phyloP scores from a whole-genome alignment of 1,140 invertebrate species.

The Magallana gigas region DNA sequence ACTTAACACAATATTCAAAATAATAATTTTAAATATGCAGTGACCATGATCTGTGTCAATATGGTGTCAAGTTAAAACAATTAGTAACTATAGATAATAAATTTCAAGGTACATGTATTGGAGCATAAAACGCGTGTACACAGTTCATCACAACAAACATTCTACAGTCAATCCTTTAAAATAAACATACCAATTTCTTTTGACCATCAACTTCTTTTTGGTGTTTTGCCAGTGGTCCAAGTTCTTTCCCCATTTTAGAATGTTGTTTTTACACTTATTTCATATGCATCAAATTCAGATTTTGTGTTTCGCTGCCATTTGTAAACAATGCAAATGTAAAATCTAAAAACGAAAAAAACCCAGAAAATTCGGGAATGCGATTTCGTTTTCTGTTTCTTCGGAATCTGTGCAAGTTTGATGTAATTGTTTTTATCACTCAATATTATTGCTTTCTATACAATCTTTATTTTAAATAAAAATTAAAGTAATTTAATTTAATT shows the following conservation, averaged over 20 bases:
- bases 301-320: slow-evolving; percentile 49
- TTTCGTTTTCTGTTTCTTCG: no score
- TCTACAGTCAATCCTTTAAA: no score
- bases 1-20: no score
- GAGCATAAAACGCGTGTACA: not conserved
- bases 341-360: not conserved
- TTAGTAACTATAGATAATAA: no score
- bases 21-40: no score
- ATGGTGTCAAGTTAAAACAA: no score
- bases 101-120: not conserved
- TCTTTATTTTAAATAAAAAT: not conserved
- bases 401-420: not conserved
- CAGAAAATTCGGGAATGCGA: no score
- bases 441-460: not conserved
- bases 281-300: not conserved
- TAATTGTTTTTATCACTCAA: not conserved
- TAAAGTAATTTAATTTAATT: not conserved
- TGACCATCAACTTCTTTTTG: slow-evolving; percentile 69
- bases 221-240: slow-evolving; percentile 67
- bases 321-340: slow-evolving; percentile 54
- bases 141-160: not conserved
- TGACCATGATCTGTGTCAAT: no score
- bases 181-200: slow-evolving; percentile 64
- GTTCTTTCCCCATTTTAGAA: slow-evolving; percentile 62
- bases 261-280: not conserved